A percentile compares a stretch with the other conserved stretches of the same genome.
phyloP scores from a whole-genome alignment of 2,888 invertebrate genomes.

The Limulus polyphemus region DNA sequence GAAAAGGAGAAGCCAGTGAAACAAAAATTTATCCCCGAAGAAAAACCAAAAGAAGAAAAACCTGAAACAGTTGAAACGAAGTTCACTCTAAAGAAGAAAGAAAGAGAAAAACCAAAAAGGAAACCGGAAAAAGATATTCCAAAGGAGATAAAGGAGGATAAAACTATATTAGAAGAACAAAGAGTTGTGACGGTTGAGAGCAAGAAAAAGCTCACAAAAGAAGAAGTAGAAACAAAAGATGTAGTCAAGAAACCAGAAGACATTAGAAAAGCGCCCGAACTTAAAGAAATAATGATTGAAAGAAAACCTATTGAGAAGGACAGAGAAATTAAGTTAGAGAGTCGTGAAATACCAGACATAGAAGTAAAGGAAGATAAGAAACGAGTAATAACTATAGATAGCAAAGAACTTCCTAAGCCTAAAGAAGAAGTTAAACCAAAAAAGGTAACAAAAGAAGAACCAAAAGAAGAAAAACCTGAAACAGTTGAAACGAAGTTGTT shows the following conservation, averaged over 20 bases:
- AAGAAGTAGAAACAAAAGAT: slow-evolving; percentile 3
- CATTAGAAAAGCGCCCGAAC: not conserved
- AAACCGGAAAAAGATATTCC: slow-evolving; percentile 17
- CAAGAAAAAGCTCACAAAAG: not conserved
- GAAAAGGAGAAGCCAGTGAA: slow-evolving; percentile 10
- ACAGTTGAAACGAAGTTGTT: slow-evolving; percentile 27
- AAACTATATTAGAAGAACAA: slow-evolving; percentile 7
- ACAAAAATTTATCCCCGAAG: slow-evolving; percentile 1
- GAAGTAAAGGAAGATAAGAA: not conserved
- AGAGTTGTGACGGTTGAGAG: not conserved
- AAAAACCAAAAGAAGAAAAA: slow-evolving; percentile 10
- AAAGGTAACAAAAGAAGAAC: not conserved
- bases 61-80: slow-evolving; percentile 27
- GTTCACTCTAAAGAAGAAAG: not conserved
- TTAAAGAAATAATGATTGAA: not conserved
- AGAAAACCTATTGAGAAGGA: slow-evolving; percentile 2
- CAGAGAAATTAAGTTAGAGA: not conserved
- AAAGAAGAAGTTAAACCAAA: slow-evolving; percentile 5
- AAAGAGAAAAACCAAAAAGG: slow-evolving; percentile 3
- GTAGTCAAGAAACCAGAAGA: slow-evolving; percentile 2
- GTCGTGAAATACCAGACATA: not conserved
- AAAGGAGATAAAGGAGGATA: slow-evolving; percentile 3
- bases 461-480: slow-evolving; percentile 4
- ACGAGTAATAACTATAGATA: slow-evolving; percentile 3
- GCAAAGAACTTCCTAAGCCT: not conserved